Percentiles rank a stretch among this genome's conserved stretches.
These are phyloP conservation scores for Pyrrhia umbra DNA, from an alignment of 2,888 invertebrate species.

Conservation along the genomic window DNA sequence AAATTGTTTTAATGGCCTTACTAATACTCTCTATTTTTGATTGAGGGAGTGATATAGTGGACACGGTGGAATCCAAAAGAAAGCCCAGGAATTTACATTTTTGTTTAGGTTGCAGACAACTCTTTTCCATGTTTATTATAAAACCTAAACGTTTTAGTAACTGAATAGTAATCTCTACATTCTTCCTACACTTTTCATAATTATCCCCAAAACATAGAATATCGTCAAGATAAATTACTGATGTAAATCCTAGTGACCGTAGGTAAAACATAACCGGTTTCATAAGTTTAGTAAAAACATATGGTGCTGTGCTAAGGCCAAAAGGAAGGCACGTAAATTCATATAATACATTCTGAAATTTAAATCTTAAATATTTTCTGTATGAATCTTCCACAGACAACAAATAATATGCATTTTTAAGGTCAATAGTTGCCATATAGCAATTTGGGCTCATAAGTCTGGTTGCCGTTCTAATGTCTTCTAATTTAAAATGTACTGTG, in stretches of 20 bases:
- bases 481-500: constrained; percentile 46
- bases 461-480: constrained; percentile 45
- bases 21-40: constrained; percentile 41
- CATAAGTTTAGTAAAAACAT: constrained; percentile 44
- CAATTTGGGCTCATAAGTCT: constrained; percentile 31
- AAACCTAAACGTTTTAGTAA: constrained; percentile 35
- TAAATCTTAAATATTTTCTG: constrained; percentile 23
- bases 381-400: constrained; percentile 2
- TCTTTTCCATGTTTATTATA: constrained; percentile 51
- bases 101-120: constrained; percentile 23
- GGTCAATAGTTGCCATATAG: constrained; percentile 38
- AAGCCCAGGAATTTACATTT: constrained; percentile 46
- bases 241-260: constrained; percentile 27
- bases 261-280: constrained; percentile 39
- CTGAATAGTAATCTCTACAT: background rate
- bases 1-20: constrained; percentile 14
- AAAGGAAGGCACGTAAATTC: constrained; percentile 40
- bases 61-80: constrained; percentile 33
- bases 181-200: constrained; percentile 11
- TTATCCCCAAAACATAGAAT: constrained; percentile 13
- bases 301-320: constrained; percentile 34
- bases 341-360: constrained; percentile 17
- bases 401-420: constrained; percentile 44
- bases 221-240: constrained; percentile 50
- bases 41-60: constrained; percentile 33